Evolutionary conservation across 2,888 invertebrate species (phyloP), one percentile per base, ranked within the genome.

Genomic region (Cordilura impudica): DNA sequence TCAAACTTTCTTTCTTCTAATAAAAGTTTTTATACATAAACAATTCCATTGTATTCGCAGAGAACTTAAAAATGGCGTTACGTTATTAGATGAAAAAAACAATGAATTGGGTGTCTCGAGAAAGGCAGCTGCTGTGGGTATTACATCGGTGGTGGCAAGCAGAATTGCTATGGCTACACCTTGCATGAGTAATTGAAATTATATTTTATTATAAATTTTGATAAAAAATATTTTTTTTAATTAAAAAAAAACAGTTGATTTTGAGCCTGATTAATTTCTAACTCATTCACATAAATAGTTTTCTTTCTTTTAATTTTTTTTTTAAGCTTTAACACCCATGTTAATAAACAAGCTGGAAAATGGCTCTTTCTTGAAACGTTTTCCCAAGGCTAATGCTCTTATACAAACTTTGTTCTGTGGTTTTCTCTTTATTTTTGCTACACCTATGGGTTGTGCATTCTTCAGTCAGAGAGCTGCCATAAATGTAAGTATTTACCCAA

Each of bases 361-460:
- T 82, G 91, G 91, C 75, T 93, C 94, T 2, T 88, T 92, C 12
- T 88, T 95, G 0, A 90, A 91, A 70, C 91, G 92, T 67, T 93
- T 91, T 84, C 95, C 95, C 1, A 94, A 93, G 92, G 89, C 94
- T 14, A 93, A 92, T 83, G 93, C 94, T 2, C 95, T 95, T 1
- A 90, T 95, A 45, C 97, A 98, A 90, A 92, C 97, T 23, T 84
- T 92, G 0, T 89, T 94, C 67, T 93, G 93, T 84, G 92, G 91
- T 1, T 89, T 94, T 78, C 91, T 94, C 45, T 92, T 99, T 35
- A 94, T 96, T 0, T 96, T 99, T 90, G 97, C 98, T 6, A 99
- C 99, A 4, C 99, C 99, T 0, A 90, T 99, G 82, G 97, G 97
- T 85, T 99, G 99, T 90, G 99, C 99, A 8, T 91, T 98, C 78